These are phyloP conservation scores for Sesamia inferens DNA, from an alignment of 2,888 invertebrate genomes.

Conservation along the genomic window DNA sequence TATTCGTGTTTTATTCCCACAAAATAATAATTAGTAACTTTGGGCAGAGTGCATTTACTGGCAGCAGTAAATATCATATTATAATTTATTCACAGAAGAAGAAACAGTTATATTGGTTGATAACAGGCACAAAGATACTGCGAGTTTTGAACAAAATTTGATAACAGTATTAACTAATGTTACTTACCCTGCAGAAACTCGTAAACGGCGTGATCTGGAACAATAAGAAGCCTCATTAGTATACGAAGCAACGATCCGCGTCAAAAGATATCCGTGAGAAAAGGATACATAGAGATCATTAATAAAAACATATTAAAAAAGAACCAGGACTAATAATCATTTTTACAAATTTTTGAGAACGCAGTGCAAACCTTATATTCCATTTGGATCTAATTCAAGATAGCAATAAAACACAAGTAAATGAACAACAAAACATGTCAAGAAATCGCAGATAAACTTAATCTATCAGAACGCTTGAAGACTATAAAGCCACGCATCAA, in stretches of 20 bases:
- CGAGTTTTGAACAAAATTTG: conserved; percentile 35
- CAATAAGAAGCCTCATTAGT: conserved; percentile 70
- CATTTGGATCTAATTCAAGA: not conserved
- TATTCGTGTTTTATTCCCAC: no score
- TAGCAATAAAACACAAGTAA: not conserved
- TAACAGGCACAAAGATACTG: conserved; percentile 24
- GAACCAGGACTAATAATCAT: not conserved
- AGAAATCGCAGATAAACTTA: conserved; percentile 24
- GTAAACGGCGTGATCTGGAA: conserved; percentile 96
- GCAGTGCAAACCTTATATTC: not conserved
- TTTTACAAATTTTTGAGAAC: not conserved
- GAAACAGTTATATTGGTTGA: conserved; percentile 10
- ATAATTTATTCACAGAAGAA: not conserved
- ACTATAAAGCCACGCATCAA: conserved; percentile 55
- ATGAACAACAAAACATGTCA: not conserved
- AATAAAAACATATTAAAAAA: conserved; percentile 1
- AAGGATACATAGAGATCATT: conserved; percentile 9
- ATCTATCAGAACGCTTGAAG: conserved; percentile 49
- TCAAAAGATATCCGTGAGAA: conserved; percentile 28
- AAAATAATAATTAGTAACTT: no score
- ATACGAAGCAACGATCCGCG: conserved; percentile 20
- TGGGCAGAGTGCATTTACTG: no score
- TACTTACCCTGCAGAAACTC: conserved; percentile 96
- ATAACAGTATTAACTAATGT: conserved; percentile 35
- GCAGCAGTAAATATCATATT: no score